These are phyloP conservation scores for Apeira syringaria DNA, from an alignment of 2,888 invertebrate species.

Conservation along the genomic window DNA sequence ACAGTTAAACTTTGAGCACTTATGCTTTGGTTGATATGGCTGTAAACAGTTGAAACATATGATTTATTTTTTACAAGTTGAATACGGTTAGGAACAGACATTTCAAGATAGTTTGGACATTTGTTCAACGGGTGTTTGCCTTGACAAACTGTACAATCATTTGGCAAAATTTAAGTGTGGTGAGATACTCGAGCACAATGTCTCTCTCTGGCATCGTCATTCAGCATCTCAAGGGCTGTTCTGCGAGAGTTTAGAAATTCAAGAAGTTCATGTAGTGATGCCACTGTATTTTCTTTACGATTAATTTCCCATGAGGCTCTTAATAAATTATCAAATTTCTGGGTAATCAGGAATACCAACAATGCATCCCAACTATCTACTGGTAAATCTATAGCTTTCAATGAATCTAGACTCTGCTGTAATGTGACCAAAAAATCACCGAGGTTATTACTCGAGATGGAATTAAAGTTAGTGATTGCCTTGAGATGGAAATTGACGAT, in stretches of 20 bases:
- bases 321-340: constrained; percentile 16
- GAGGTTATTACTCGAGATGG: neutral
- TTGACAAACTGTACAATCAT: neutral
- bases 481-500: constrained; percentile 6
- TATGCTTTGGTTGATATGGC: constrained; percentile 1
- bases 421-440: constrained; percentile 2
- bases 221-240: constrained; percentile 12
- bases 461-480: neutral
- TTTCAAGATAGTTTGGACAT: neutral
- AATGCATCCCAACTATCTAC: constrained; percentile 11
- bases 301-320: constrained; percentile 17
- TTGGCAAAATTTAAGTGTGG: neutral
- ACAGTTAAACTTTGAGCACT: constrained; percentile 3
- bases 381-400: constrained; percentile 1
- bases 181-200: neutral
- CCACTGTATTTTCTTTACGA: constrained; percentile 1
- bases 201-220: neutral
- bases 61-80: neutral
- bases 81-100: neutral
- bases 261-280: neutral
- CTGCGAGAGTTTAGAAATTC: neutral
- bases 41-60: constrained; percentile 5
- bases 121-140: neutral
- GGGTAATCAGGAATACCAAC: constrained; percentile 7
- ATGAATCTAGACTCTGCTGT: constrained; percentile 13